phyloP scores from a whole-genome alignment of 2,888 invertebrate species.

The Platerodrilus igneus region DNA sequence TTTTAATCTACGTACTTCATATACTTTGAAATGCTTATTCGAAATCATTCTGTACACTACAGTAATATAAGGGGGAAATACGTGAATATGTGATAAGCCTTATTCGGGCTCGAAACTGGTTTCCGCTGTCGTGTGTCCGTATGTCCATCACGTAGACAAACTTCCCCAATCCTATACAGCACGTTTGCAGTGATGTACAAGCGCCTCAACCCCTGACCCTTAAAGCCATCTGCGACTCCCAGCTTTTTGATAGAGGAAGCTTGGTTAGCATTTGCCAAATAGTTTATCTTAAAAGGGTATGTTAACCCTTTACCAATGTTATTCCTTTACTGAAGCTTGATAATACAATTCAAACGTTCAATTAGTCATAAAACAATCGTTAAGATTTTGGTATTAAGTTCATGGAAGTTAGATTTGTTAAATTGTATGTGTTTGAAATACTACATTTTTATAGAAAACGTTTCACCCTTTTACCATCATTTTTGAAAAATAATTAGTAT shows the following conservation, averaged over 20 bases:
- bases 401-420: too few relatives aligned
- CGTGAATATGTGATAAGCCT: slow-evolving; percentile 37
- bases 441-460: too few relatives aligned
- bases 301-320: too few relatives aligned
- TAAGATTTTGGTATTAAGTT: too few relatives aligned
- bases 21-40: slow-evolving; percentile 16
- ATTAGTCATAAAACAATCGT: too few relatives aligned
- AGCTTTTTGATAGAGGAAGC: slow-evolving; percentile 22
- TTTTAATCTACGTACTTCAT: slow-evolving; percentile 13
- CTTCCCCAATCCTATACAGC: slow-evolving; percentile 29
- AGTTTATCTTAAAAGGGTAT: too few relatives aligned
- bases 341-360: too few relatives aligned
- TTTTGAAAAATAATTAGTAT: too few relatives aligned
- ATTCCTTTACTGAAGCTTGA: too few relatives aligned
- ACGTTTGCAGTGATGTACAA: slow-evolving; percentile 40
- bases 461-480: too few relatives aligned
- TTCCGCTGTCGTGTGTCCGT: slow-evolving; percentile 40
- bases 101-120: slow-evolving; percentile 36
- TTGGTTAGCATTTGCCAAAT: too few relatives aligned
- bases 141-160: slow-evolving; percentile 45
- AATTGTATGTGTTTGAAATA: too few relatives aligned
- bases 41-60: slow-evolving; percentile 28
- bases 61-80: slow-evolving; percentile 34
- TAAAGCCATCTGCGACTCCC: slow-evolving; percentile 24
- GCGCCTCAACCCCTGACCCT: slow-evolving; percentile 34